Evolutionary conservation across 1,140 invertebrate species (phyloP), one percentile per base, ranked within the genome.

Genomic region (Drosophila tani): DNA sequence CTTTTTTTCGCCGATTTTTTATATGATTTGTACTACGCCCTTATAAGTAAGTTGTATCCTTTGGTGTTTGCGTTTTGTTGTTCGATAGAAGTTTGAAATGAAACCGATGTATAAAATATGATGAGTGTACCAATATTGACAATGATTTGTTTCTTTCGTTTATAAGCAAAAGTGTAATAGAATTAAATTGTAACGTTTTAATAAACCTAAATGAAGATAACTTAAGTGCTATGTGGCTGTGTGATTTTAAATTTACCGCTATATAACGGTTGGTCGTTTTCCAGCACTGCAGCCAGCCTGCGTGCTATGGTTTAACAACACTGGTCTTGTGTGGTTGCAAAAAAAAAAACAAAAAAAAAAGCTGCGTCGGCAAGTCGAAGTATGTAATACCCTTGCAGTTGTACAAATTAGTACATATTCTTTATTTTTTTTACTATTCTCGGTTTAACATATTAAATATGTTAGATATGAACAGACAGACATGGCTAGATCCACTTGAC

Each of bases 141-240:
- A 80, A 90, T 81, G 86, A 88, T 91, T 90, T 90, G 85, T 90
- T 90, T 90, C 86, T 85, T 90, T 90, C 86, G 82, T 90, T 90
- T 90, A 85, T 91, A 91, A 90, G 86, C 75, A 90, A 90, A 88
- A 91, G 85, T 90, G 85, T 90, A 90, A 90, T 90, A 90, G 85
- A 79, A 76, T 90, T 90, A 82, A 85, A 91, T 88, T 90, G 86
- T 90, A 90, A 90, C 81, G 82, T 90, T 90, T 91, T 90, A 90
- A 90, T 90, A 85, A 85, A 85, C 68, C 64, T 71, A 90, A 90
- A 81, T 38, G 51, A 79, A 68, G 63, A 73, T 78, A 81, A 81
- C 45, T 55, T 24, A 43, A 41, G 0, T 0, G 9, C 19, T 51
- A n/a, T n/a, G 21, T n/a, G 14, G 7, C 19, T 57, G 27, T n/a